Percentiles rank a stretch among this genome's conserved stretches.
Conservation (phyloP, 2,888 invertebrate species). For the Hesperia comma region DNA sequence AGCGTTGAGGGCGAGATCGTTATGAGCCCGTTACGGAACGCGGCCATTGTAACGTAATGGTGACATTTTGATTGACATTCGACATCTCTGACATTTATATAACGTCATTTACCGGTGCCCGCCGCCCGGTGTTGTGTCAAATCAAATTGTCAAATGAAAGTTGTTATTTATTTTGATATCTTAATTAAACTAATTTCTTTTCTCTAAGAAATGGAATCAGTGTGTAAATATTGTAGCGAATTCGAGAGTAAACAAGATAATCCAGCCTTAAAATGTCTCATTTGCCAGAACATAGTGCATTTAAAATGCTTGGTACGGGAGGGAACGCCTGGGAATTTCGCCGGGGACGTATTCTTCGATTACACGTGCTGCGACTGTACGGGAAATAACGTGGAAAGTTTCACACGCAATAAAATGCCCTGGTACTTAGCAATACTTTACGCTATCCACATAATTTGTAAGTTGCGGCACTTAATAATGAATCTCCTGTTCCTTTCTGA, state of each 20-base stretch:
- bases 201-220: slow-evolving; percentile 18
- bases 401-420: slow-evolving; percentile 86
- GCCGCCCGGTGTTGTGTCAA: too few relatives aligned
- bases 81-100: too few relatives aligned
- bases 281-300: slow-evolving; percentile 86
- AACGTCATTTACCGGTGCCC: too few relatives aligned
- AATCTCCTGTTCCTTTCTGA: too few relatives aligned
- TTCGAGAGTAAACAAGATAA: slow-evolving; percentile 79
- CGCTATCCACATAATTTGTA: too few relatives aligned
- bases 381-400: slow-evolving; percentile 79
- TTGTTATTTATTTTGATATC: not conserved
- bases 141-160: too few relatives aligned
- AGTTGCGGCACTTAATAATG: too few relatives aligned
- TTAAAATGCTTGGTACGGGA: slow-evolving; percentile 86
- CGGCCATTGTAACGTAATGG: too few relatives aligned
- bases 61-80: too few relatives aligned
- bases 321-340: slow-evolving; percentile 87
- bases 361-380: slow-evolving; percentile 88
- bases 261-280: slow-evolving; percentile 85
- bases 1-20: too few relatives aligned
- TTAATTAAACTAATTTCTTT: not conserved
- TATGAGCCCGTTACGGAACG: too few relatives aligned
- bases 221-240: slow-evolving; percentile 85
- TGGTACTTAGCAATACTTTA: slow-evolving; percentile 77
- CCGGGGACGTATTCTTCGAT: slow-evolving; percentile 90